Percentiles rank a stretch among this genome's conserved stretches.
Conservation (phyloP, 2,113 vertebrate genomes). For the Pagrus major region DNA sequence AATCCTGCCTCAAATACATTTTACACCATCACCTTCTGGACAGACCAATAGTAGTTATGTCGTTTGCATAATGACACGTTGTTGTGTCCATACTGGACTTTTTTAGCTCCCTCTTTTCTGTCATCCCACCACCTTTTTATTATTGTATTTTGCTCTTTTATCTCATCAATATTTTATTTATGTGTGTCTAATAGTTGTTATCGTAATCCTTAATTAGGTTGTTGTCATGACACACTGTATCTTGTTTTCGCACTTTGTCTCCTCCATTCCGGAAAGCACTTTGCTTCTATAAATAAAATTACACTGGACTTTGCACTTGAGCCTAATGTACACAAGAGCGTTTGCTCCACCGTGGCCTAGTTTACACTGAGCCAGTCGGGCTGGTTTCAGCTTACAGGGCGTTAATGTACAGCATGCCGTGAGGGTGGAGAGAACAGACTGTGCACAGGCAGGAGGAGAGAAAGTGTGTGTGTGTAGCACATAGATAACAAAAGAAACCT, state of each 20-base stretch:
- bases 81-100: background rate
- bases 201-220: background rate
- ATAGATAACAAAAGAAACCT: conserved; percentile 56
- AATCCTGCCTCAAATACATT: background rate
- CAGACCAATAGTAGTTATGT: background rate
- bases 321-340: rapidly evolving
- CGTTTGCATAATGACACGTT: background rate
- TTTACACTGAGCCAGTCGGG: background rate
- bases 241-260: background rate
- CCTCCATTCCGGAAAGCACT: background rate
- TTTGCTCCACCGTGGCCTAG: background rate
- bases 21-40: background rate
- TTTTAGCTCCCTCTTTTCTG: background rate
- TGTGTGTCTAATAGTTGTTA: background rate
- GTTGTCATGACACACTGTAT: background rate
- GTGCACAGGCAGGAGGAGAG: background rate
- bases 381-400: conserved; percentile 30
- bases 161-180: background rate
- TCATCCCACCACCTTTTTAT: background rate
- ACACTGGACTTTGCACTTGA: background rate
- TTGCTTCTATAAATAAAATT: background rate
- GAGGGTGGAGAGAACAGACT: background rate
- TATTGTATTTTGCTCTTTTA: background rate
- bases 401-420: background rate
- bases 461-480: conserved; percentile 1